Evolutionary conservation across 2,113 vertebrate species (phyloP), one percentile per base, ranked within the genome.

Genomic region (Abramis brama): DNA sequence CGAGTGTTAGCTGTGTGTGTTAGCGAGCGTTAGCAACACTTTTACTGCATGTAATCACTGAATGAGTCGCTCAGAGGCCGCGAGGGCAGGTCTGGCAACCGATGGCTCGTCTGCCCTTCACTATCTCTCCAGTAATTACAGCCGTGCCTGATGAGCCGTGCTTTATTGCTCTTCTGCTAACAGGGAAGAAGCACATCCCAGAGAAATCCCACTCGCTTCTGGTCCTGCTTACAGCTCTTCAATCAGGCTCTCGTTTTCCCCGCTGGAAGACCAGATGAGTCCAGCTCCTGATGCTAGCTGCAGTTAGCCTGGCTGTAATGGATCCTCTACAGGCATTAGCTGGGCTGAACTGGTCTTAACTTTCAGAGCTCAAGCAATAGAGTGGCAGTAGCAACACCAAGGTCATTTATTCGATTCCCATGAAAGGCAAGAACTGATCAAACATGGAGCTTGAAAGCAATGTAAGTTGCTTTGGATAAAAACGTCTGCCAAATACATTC

Each of bases 51-150:
- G 83, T 84, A 77, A 84, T 84, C 64, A 52, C 57, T 36, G 1
- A 23, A n/a, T 52, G 78, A 57, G 70, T 66, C n/a, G 39, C 76
- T 80, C 23, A 10, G 64, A 57, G 66, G 55, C 62, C 74, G 23
- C 25, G 47, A 77, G 45, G 5, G 50, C 33, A 59, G 30, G 75
- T 80, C 76, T 87, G 86, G 86, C 82, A 74, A 79, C 76, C 82
- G 10, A 30, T 27, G 23, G 52, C 6, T 66, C 19, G 33, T 60
- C 77, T 81, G 77, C 25, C 82, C 86, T 85, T 88, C 79, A 50
- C 33, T 39, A 85, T 88, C 66, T 39, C 71, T 85, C 45, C 71
- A 27, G 73, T 73, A 82, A 76, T 87, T 76, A 82, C 81, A 39
- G 55, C 64, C 30, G 1, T 68, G 83, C 6, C 12, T 77, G 30